Evolutionary conservation across 2,797 vertebrate species (phyloP), one percentile per base, ranked within the genome.

Genomic region (Pipistrellus kuhlii): DNA sequence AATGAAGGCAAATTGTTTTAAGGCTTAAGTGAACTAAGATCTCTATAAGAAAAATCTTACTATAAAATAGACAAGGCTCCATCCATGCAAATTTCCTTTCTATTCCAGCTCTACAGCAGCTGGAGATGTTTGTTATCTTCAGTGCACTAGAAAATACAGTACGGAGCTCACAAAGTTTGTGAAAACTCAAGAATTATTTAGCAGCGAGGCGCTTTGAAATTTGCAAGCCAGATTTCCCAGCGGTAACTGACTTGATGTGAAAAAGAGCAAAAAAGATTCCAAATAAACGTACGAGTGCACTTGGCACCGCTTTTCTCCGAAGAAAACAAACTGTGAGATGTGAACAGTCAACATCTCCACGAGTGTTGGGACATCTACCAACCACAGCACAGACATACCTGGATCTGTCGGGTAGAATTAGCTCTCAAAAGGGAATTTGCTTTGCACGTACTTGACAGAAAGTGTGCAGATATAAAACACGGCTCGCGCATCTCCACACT

Each of bases 401-500:
- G 85, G 35, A 21, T 90, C 35, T 76, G 62, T 48, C 55, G 95
- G 32, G 53, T 68, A 85, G 66, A 75, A 90, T 87, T 57, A 51
- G 27, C 71, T n/a, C 59, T 96, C 94, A 77, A 81, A 15, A 48
- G 32, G 57, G 76, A 96, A 96, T 96, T 84, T 59, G n/a, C 21
- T 91, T 90, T 85, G 76, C 66, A 95, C 90, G 81, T 76, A 68
- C 6, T 59, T 95, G 90, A 94, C 69, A 92, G 92, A 95, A 89
- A 97, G 64, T 1, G 2, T 64, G 21, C 69, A 94, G 85, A 55
- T 95, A 96, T 94, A 76, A 41, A 94, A 94, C 81, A 72, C 3
- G 90, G 84, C 93, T 85, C 8, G 69, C 57, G 76, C 10, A 13
- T 90, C 95, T 97, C 96, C 92, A 97, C 96, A 77, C 75, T 94